Base-by-base conservation (phyloP, 2,797 vertebrate genomes). In the Sebastes hopkinsi region DNA sequence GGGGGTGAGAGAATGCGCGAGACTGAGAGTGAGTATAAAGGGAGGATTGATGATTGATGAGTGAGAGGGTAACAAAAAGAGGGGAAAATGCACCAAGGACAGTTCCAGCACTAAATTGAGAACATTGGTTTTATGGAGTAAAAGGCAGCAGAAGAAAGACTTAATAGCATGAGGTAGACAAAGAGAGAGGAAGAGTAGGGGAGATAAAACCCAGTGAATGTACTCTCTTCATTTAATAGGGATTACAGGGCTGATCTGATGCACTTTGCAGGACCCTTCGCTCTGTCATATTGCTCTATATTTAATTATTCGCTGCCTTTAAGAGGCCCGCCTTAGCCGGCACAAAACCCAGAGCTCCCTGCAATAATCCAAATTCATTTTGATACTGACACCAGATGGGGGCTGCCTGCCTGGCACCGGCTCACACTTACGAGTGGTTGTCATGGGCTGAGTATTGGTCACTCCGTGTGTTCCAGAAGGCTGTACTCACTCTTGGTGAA, bases 401-500 rank as follows among this genome's bases (percentile, higher is more conserved):
- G 84, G 86, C 82, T 67, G 87, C 59, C 79, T 14, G 86, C 68
- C 75, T 81, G 88, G 87, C 83, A 84, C 52, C 8, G 8, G 50
- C 78, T 77, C 80, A 27, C 46, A 54, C 32, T 52, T 76, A 68
- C 85, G 23, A 80, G 80, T 59, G 82, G 52, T 65, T 79, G 75
- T 65, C 66, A 56, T n/a, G 38, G 20, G 72, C 72, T 23, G 69
- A 66, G 77, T 70, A 61, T 23, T 34, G 88, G 83, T 82, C 84
- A 82, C 25, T 84, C 16, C 8, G 67, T 56, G 56, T 7, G 62
- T 36, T 38, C 34, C 75, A 83, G 79, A 65, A 78, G 90, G 38
- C 23, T 30, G 56, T 29, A 84, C 97, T 97, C 96, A 98, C 98
- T 97, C 84, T 98, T 97, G 29, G 96, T 90, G 79, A 97, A 98